Conservation (phyloP, 1,140 invertebrate species). For the Scaptomyza pallida region DNA sequence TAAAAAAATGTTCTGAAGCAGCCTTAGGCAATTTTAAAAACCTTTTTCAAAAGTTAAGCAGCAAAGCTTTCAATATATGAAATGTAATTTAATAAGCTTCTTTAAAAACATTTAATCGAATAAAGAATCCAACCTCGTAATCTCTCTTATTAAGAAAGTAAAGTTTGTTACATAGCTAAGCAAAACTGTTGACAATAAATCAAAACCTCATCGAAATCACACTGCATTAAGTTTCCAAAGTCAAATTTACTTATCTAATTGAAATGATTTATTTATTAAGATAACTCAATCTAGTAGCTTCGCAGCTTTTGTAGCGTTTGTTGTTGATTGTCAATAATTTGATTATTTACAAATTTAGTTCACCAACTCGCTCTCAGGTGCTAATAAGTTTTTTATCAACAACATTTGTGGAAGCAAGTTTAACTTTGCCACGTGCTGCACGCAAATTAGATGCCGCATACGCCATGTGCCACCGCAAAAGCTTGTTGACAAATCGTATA, state of each 20-base stretch:
- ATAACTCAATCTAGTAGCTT: not conserved
- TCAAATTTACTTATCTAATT: not conserved
- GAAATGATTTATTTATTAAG: not conserved
- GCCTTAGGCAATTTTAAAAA: not conserved
- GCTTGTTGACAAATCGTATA: not conserved
- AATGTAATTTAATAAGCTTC: too few relatives aligned
- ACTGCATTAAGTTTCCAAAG: too few relatives aligned
- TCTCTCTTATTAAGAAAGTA: too few relatives aligned
- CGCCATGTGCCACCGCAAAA: slow-evolving; percentile 37
- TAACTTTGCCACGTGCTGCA: slow-evolving; percentile 56
- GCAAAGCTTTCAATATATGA: not conserved
- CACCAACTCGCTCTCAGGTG: slow-evolving; percentile 10
- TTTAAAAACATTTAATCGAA: too few relatives aligned
- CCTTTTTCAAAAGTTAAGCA: not conserved
- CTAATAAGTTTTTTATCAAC: slow-evolving; percentile 55
- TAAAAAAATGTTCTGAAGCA: not conserved
- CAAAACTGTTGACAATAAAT: too few relatives aligned
- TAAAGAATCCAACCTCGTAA: too few relatives aligned
- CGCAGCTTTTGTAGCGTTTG: slow-evolving; percentile 25
- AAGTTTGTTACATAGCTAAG: too few relatives aligned
- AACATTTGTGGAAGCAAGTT: slow-evolving; percentile 18
- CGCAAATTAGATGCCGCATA: slow-evolving; percentile 72
- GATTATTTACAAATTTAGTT: slow-evolving; percentile 60
- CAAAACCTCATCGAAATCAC: too few relatives aligned
- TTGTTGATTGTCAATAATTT: slow-evolving; percentile 29